phyloP scores from a whole-genome alignment of 1,140 invertebrate genomes.

The Drosophila nebulosa region DNA sequence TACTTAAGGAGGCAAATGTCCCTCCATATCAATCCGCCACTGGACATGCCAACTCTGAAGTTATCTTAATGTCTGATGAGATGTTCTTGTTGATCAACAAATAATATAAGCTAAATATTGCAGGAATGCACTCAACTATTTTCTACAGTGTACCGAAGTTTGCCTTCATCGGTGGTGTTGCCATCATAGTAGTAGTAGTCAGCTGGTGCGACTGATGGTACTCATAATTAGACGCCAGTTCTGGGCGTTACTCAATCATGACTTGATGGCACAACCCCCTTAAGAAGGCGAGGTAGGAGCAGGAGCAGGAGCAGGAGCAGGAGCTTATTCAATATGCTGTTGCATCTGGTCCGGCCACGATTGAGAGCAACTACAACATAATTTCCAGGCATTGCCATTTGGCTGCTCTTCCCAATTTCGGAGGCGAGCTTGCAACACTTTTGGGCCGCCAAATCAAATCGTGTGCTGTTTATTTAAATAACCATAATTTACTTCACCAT shows the following conservation, averaged over 20 bases:
- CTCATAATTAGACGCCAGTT: constrained; percentile 71
- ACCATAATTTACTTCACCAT: constrained; percentile 74
- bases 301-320: constrained; percentile 16
- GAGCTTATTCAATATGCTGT: constrained; percentile 16
- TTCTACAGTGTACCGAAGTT: not conserved
- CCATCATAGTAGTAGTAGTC: not conserved
- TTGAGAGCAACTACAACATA: constrained; percentile 67
- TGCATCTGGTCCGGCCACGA: constrained; percentile 39
- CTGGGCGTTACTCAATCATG: constrained; percentile 79
- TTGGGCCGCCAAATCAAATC: constrained; percentile 76
- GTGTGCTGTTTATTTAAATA: constrained; percentile 82
- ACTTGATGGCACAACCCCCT: constrained; percentile 75
- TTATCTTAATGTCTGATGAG: no score
- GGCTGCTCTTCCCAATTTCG: constrained; percentile 55
- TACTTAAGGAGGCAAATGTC: no score
- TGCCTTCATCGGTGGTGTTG: not conserved
- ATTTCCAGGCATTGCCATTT: constrained; percentile 49
- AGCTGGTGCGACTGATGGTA: constrained; percentile 24
- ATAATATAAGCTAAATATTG: no score
- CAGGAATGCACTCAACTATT: not conserved
- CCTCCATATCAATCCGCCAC: no score
- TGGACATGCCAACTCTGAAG: no score
- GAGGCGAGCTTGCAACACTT: constrained; percentile 71
- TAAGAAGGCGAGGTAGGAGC: constrained; percentile 9
- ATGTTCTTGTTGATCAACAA: no score